These are phyloP conservation scores for Myotis brandtii DNA, from an alignment of 2,113 vertebrate genomes.

Conservation along the genomic window DNA sequence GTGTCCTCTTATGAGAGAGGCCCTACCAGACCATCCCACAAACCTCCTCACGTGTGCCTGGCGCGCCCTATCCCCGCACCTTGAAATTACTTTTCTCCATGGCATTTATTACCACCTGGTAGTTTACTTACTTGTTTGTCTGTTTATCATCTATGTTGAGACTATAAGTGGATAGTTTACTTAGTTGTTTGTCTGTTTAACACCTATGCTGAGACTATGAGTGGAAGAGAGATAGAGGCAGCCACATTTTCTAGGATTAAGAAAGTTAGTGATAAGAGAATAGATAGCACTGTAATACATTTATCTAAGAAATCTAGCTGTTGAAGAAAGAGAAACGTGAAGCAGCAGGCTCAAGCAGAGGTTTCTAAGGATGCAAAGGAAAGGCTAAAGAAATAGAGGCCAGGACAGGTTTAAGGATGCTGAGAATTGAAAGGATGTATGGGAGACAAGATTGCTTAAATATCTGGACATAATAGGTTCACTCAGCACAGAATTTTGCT, in stretches of 20 bases:
- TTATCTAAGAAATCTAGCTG: background rate
- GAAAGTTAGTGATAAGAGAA: slow-evolving; percentile 3
- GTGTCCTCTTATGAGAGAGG: background rate
- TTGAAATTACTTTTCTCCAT: background rate
- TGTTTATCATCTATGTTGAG: background rate
- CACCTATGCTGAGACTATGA: background rate
- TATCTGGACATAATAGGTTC: background rate
- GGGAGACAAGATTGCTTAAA: background rate
- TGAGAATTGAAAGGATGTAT: background rate
- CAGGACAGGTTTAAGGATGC: background rate
- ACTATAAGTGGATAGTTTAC: background rate
- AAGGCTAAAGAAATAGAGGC: background rate
- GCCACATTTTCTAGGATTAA: background rate
- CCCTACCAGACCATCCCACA: background rate
- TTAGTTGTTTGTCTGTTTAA: background rate
- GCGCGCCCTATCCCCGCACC: background rate
- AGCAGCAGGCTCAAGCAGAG: background rate
- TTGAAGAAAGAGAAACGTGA: background rate
- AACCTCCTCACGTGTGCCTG: background rate
- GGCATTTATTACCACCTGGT: background rate
- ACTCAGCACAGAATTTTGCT: background rate
- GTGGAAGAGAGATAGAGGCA: background rate
- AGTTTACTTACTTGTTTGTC: background rate
- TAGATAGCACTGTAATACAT: background rate
- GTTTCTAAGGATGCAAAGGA: background rate